A percentile compares a stretch with the other conserved stretches of the same genome.
These are phyloP conservation scores for Helicoverpa armigera DNA, from an alignment of 1,140 invertebrate species.

Conservation along the genomic window DNA sequence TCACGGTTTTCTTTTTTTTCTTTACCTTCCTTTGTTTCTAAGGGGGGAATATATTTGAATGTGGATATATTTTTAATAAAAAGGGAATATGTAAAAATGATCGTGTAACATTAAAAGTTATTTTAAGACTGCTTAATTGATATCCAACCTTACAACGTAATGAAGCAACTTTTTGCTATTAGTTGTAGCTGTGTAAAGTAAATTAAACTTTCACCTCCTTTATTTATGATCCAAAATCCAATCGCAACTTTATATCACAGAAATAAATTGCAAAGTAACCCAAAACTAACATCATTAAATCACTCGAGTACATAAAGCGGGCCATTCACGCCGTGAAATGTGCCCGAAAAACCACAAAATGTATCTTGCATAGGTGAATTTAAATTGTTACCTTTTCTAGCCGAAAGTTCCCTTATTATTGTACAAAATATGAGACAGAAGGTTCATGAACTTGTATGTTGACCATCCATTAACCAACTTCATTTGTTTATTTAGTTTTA, in stretches of 20 bases:
- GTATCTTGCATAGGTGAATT: constrained; percentile 50
- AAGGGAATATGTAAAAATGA: too few species aligned
- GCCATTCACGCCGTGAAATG: constrained; percentile 42
- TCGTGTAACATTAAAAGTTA: too few species aligned
- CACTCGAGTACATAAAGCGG: constrained; percentile 44
- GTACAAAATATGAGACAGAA: not conserved
- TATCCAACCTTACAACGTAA: too few species aligned
- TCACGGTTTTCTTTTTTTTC: not conserved
- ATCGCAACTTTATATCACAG: not conserved
- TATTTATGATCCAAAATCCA: not conserved
- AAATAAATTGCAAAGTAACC: not conserved
- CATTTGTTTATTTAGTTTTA: too few species aligned
- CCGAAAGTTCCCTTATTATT: not conserved
- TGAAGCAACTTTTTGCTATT: too few species aligned
- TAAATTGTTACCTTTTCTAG: constrained; percentile 54
- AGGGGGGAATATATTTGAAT: not conserved
- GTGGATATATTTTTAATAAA: not conserved
- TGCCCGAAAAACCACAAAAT: constrained; percentile 45
- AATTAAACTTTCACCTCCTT: not conserved
- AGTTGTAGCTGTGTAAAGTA: not conserved
- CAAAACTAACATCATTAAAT: constrained; percentile 38
- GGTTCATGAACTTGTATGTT: not conserved
- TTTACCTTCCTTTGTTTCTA: not conserved
- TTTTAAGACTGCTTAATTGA: too few species aligned
- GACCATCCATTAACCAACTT: too few species aligned